A percentile compares a stretch with the other conserved stretches of the same genome.
Conservation (phyloP, 2,888 invertebrate species). For the Argyra leucocephala region DNA sequence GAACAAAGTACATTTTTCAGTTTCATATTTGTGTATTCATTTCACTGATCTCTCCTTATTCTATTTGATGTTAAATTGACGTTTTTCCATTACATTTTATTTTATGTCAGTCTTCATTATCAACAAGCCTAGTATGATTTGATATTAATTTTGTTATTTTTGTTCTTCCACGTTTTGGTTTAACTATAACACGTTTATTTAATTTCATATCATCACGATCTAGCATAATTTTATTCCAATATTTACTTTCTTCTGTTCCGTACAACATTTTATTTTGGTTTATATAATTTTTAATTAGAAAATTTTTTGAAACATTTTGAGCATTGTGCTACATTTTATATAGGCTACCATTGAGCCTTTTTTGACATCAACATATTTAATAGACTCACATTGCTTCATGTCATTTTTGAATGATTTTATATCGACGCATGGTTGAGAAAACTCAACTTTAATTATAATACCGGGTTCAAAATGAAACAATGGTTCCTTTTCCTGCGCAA, state of each 20-base stretch:
- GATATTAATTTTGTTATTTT: conserved; percentile 33
- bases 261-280: conserved; percentile 41
- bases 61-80: too few species aligned
- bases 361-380: conserved; percentile 72
- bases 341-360: conserved; percentile 59
- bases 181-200: conserved; percentile 36
- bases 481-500: conserved; percentile 33
- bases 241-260: conserved; percentile 61
- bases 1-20: too few species aligned
- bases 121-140: conserved; percentile 38
- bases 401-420: conserved; percentile 60
- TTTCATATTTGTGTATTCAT: too few species aligned
- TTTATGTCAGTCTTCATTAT: conserved; percentile 31
- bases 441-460: conserved; percentile 59
- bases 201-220: conserved; percentile 46
- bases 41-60: too few species aligned
- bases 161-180: conserved; percentile 37
- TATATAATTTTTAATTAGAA: conserved; percentile 27
- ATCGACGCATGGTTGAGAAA: conserved; percentile 58
- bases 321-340: conserved; percentile 51
- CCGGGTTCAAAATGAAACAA: conserved; percentile 49
- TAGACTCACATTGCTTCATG: conserved; percentile 48
- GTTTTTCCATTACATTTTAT: too few species aligned
- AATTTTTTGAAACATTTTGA: conserved; percentile 30
- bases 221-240: conserved; percentile 68